Base-by-base conservation (phyloP, 2,797 vertebrate genomes). In the Synanceia verrucosa region DNA sequence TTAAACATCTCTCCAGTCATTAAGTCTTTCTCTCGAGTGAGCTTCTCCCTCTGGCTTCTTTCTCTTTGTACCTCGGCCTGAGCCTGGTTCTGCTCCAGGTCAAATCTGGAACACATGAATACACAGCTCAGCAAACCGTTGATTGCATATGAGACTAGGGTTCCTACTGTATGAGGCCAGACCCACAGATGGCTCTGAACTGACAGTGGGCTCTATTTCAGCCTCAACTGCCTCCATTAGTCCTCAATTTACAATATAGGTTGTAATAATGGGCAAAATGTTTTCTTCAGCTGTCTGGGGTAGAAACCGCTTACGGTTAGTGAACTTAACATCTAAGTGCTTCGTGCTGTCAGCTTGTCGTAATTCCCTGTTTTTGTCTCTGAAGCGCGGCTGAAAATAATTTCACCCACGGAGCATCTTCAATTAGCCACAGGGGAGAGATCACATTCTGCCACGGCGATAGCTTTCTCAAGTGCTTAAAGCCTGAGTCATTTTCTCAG, bases 41-140 rank as follows among this genome's bases (percentile, higher is more conserved):
- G 88, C 81, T 96, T 99, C 88, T 99, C 98, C 66, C 95, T 92
- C 81, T 94, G 96, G 73, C 87, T 87, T 84, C 89, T 95, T 82
- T 99, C 98, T 71, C 97, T 91, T 88, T 98, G 96, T 0, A 95
- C 93, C 86, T 99, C 97, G 21, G 96, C 95, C 0, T 97, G 96
- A 0, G 95, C 86, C 87, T 98, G 97, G 0, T 92, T 95, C 89
- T 97, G 96, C 87, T 99, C 98, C 1, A 95, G 77, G 91, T 99
- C 98, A 80, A 99, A 98, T 89, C 98, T 99, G 85, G 6, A 71
- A 78, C 29, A 65, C 18, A 67, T 26, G 23, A 21, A 68, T 9
- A 69, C 21, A 73, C 26, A 75, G 43, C 9, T 65, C 7, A 66
- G 52, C 4, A 82, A 51, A 57, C 52, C 47, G 12, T 34, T 57